These are phyloP conservation scores for Scomber japonicus DNA, from an alignment of 2,113 vertebrate species.

Conservation along the genomic window DNA sequence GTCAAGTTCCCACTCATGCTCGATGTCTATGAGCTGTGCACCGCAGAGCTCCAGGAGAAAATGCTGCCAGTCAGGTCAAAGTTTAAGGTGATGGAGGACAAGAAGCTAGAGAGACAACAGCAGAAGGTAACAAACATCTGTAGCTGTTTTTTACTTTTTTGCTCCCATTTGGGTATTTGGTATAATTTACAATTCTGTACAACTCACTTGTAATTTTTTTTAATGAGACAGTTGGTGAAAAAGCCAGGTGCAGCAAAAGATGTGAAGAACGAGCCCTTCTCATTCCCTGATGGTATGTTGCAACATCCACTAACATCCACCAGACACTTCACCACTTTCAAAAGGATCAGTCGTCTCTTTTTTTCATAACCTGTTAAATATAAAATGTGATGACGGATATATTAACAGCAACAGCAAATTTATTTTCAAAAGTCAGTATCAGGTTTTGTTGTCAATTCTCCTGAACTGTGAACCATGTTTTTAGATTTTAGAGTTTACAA, in stretches of 20 bases:
- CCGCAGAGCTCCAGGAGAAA: slow-evolving; percentile 94
- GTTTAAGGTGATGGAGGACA: slow-evolving; percentile 97
- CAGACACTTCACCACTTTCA: neutral
- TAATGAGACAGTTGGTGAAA: slow-evolving; percentile 43
- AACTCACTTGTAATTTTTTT: neutral
- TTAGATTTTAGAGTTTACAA: too few relatives aligned
- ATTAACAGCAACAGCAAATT: too few relatives aligned
- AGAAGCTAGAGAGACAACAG: slow-evolving; percentile 92
- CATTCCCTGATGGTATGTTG: slow-evolving; percentile 93
- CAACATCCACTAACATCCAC: neutral
- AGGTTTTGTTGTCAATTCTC: too few relatives aligned
- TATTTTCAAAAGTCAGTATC: too few relatives aligned
- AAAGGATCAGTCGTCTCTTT: neutral
- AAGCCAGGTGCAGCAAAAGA: slow-evolving; percentile 84
- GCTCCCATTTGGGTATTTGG: neutral
- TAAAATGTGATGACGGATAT: too few relatives aligned
- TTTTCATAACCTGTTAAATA: too few relatives aligned
- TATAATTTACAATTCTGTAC: neutral
- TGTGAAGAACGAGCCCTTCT: slow-evolving; percentile 93
- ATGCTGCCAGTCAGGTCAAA: slow-evolving; percentile 93
- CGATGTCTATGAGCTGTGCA: slow-evolving; percentile 97
- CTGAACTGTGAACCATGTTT: too few relatives aligned
- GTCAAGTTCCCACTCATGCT: slow-evolving; percentile 99
- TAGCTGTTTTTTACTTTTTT: neutral
- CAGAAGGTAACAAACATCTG: slow-evolving; percentile 83